Percentiles rank a stretch among this genome's conserved stretches.
These are phyloP conservation scores for Cantharis lateralis DNA, from an alignment of 2,888 invertebrate genomes.

Conservation along the genomic window DNA sequence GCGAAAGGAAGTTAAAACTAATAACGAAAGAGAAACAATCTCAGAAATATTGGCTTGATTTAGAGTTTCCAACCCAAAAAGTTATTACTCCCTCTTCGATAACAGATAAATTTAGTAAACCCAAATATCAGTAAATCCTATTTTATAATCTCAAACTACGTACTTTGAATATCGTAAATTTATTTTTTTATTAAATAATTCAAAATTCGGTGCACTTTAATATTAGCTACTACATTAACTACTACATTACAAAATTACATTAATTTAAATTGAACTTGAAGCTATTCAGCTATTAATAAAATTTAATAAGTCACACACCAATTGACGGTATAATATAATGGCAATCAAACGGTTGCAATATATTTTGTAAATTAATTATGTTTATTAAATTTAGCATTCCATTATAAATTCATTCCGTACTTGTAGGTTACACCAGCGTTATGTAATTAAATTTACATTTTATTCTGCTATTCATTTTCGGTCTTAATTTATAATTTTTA, in stretches of 20 bases:
- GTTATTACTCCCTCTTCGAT: conserved; percentile 33
- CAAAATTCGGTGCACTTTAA: background rate
- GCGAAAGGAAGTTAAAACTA: conserved; percentile 28
- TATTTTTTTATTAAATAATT: background rate
- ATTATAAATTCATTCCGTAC: background rate
- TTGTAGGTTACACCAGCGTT: too few relatives aligned
- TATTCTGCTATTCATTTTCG: background rate
- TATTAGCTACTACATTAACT: background rate
- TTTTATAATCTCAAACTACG: background rate
- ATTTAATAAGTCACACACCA: background rate
- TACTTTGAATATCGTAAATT: background rate
- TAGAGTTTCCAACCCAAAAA: conserved; percentile 31
- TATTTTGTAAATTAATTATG: background rate
- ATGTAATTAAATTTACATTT: background rate
- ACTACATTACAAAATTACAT: background rate
- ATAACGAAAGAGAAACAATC: conserved; percentile 32
- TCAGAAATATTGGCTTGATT: conserved; percentile 34
- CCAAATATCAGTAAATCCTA: background rate
- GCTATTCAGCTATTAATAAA: background rate
- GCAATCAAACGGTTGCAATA: background rate
- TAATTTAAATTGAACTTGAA: background rate
- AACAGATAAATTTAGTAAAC: conserved; percentile 31
- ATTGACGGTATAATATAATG: background rate
- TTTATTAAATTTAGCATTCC: background rate
- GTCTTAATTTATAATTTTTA: background rate